Evolutionary conservation across 2,113 vertebrate species (phyloP).

Genomic region (Tor tambroides): DNA sequence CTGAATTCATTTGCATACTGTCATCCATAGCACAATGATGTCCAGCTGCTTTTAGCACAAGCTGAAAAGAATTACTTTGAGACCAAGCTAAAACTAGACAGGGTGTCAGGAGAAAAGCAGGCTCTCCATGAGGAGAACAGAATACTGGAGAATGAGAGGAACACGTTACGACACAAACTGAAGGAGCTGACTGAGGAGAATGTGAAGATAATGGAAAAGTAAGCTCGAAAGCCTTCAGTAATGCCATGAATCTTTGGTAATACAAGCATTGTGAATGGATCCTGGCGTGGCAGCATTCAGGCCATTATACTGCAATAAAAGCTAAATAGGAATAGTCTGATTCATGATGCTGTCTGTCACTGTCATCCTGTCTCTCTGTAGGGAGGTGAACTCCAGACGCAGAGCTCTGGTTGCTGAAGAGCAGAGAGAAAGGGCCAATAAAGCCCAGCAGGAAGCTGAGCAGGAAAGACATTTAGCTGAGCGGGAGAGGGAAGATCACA

Average conservation of each 20-base stretch:
- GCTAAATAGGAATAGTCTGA: not conserved
- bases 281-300: not conserved
- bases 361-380: not conserved
- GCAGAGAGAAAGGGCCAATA: conserved; percentile 59
- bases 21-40: conserved; percentile 62
- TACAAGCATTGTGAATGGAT: not conserved
- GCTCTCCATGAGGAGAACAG: conserved; percentile 67
- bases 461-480: conserved; percentile 64
- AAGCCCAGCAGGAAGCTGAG: conserved; percentile 67
- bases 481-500: conserved; percentile 66
- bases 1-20: not conserved
- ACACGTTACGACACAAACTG: conserved; percentile 67
- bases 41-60: conserved; percentile 68
- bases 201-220: conserved; percentile 72
- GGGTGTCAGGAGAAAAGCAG: conserved; percentile 70
- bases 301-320: conserved; percentile 3
- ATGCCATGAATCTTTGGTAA: not conserved
- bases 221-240: conserved; percentile 1
- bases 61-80: conserved; percentile 76
- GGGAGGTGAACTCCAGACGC: conserved; percentile 64
- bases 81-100: conserved; percentile 73
- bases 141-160: conserved; percentile 66
- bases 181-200: conserved; percentile 70
- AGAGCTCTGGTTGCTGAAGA: conserved; percentile 67
- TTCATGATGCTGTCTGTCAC: not conserved